phyloP scores from a whole-genome alignment of 2,888 invertebrate species.

The Cecidostiba fungosa region DNA sequence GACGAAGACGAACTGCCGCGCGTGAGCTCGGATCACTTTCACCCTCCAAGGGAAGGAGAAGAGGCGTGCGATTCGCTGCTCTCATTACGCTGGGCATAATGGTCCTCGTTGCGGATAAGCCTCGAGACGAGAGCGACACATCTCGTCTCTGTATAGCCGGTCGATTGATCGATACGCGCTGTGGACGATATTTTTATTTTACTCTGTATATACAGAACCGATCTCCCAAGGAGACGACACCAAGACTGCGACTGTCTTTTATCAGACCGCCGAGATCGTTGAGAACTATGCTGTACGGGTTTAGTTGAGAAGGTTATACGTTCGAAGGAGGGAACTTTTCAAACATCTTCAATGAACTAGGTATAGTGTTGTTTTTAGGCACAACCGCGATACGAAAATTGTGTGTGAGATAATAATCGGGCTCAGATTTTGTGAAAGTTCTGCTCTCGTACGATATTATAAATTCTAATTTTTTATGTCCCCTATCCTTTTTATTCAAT shows the following conservation, averaged over 20 bases:
- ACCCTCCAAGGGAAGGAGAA: background rate
- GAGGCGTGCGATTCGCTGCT: background rate
- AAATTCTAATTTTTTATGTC: no score
- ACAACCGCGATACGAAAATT: no score
- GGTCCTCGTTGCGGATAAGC: slow-evolving; percentile 49
- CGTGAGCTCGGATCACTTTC: slow-evolving; percentile 14
- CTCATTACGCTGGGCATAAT: slow-evolving; percentile 63
- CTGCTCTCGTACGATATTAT: no score
- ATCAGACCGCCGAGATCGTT: slow-evolving; percentile 49
- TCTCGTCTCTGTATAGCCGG: slow-evolving; percentile 19
- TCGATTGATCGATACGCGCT: slow-evolving; percentile 61
- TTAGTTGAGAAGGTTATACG: background rate
- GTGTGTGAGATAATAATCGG: no score
- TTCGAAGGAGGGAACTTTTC: background rate
- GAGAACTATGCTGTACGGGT: slow-evolving; percentile 4
- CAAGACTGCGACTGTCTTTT: slow-evolving; percentile 38
- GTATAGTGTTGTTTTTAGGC: background rate
- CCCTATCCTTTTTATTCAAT: no score
- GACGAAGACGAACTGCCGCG: slow-evolving; percentile 42
- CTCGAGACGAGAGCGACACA: slow-evolving; percentile 43
- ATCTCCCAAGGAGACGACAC: slow-evolving; percentile 10
- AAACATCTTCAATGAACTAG: background rate
- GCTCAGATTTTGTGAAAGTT: no score
- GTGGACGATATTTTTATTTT: background rate
- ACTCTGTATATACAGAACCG: background rate